Evolutionary conservation across 2,113 vertebrate species (phyloP).

Genomic region (Ptilorrhoa leucosticta): DNA sequence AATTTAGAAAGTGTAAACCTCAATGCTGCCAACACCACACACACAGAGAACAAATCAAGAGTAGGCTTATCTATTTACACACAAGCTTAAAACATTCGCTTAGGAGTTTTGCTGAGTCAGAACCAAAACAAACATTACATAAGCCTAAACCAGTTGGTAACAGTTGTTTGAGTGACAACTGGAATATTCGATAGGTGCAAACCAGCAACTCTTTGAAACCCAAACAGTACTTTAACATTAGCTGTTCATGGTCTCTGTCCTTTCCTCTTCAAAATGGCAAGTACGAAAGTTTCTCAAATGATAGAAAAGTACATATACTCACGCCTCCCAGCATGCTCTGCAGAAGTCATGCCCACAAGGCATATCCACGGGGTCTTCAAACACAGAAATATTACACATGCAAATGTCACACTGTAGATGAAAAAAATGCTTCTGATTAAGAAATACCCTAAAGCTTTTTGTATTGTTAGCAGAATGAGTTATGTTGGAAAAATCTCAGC

Average conservation of each 20-base stretch:
- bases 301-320: conserved; percentile 54
- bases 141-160: neutral
- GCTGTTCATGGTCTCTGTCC: neutral
- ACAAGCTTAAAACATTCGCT: neutral
- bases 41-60: neutral
- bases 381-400: conserved; percentile 92
- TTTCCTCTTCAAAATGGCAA: neutral
- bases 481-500: neutral
- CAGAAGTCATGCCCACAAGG: conserved; percentile 97
- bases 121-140: neutral
- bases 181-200: neutral
- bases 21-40: neutral
- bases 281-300: neutral
- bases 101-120: neutral
- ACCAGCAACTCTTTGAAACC: neutral
- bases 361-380: conserved; percentile 96
- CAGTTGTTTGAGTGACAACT: neutral
- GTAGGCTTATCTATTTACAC: neutral
- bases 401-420: conserved; percentile 91
- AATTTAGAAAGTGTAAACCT: neutral
- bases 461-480: neutral
- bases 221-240: neutral
- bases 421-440: conserved; percentile 38
- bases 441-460: neutral
- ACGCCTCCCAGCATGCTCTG: conserved; percentile 97